A percentile compares a stretch with the other conserved stretches of the same genome.
Conservation (phyloP, 1,140 invertebrate genomes). For the Laodelphax striatellus region DNA sequence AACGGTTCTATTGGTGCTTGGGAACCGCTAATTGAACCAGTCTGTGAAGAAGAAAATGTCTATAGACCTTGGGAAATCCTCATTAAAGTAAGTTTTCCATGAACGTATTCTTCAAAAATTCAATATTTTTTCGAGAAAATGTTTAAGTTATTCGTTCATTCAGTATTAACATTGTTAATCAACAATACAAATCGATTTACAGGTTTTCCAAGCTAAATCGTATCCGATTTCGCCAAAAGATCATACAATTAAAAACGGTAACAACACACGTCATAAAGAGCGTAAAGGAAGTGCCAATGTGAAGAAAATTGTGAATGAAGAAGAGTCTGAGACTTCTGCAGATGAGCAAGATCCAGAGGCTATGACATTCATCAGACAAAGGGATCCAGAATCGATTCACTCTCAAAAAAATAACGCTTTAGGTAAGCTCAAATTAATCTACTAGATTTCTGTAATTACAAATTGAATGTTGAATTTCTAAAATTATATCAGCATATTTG, state of each 20-base stretch:
- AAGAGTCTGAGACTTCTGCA: constrained; percentile 46
- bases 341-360: constrained; percentile 45
- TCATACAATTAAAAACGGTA: constrained; percentile 3
- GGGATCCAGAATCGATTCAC: constrained; percentile 29
- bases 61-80: constrained; percentile 61
- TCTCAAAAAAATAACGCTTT: constrained; percentile 24
- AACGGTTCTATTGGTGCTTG: constrained; percentile 59
- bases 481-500: too few relatives aligned
- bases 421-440: background rate
- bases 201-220: constrained; percentile 45
- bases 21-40: constrained; percentile 70
- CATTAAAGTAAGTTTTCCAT: constrained; percentile 48
- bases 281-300: background rate
- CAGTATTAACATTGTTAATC: too few relatives aligned
- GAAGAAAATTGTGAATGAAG: constrained; percentile 19
- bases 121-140: too few relatives aligned
- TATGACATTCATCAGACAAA: constrained; percentile 40
- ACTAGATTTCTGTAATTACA: too few relatives aligned
- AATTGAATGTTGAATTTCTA: too few relatives aligned
- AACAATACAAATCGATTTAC: background rate
- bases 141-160: too few relatives aligned
- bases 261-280: background rate
- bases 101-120: too few relatives aligned
- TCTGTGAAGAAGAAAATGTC: constrained; percentile 48
- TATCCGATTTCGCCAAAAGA: constrained; percentile 44